Percentiles rank a stretch among this genome's conserved stretches.
phyloP scores from a whole-genome alignment of 2,888 invertebrate species.

The Catocala fraxini region DNA sequence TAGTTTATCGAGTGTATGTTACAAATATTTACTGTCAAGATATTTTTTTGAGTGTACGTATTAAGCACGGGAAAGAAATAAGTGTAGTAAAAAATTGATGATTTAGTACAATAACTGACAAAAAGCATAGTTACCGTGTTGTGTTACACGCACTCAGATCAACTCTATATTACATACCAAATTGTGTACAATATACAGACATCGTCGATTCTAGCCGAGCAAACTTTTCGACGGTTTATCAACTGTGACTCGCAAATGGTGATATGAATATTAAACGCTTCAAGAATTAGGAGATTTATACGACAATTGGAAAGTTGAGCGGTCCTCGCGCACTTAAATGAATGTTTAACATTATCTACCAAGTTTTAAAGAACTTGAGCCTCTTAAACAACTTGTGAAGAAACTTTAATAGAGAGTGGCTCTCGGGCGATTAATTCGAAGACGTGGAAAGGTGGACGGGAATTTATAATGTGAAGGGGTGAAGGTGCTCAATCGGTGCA shows the following conservation, averaged over 20 bases:
- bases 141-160: too few species aligned
- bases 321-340: slow-evolving; percentile 80
- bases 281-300: slow-evolving; percentile 86
- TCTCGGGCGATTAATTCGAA: slow-evolving; percentile 85
- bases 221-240: slow-evolving; percentile 50
- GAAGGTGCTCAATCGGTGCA: slow-evolving; percentile 56
- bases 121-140: too few species aligned
- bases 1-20: too few species aligned
- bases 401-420: slow-evolving; percentile 85
- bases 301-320: slow-evolving; percentile 80
- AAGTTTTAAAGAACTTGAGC: slow-evolving; percentile 83
- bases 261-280: slow-evolving; percentile 87
- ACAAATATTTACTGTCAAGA: too few species aligned
- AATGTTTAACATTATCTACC: slow-evolving; percentile 87
- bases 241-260: slow-evolving; percentile 57
- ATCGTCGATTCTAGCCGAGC: slow-evolving; percentile 5
- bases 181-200: not conserved
- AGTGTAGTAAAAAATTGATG: too few species aligned
- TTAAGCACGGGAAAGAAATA: too few species aligned
- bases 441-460: slow-evolving; percentile 81
- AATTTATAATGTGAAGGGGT: slow-evolving; percentile 83
- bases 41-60: too few species aligned
- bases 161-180: not conserved
- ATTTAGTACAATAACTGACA: too few species aligned
- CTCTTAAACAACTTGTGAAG: slow-evolving; percentile 83